phyloP scores from a whole-genome alignment of 64 coral and sea anemone species.

The Montipora efflorescens region DNA sequence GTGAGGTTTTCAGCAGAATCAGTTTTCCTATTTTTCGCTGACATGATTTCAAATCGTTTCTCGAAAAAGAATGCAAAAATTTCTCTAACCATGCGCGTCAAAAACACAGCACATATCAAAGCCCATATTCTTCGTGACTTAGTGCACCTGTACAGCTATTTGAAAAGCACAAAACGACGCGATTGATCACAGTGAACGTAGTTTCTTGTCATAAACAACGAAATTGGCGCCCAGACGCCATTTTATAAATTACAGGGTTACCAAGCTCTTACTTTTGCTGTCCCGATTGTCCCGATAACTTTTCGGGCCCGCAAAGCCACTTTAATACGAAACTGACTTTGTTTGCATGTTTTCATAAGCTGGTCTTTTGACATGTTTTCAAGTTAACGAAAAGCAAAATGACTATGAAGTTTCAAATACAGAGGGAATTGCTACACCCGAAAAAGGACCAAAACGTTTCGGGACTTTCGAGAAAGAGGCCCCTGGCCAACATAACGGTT shows the following conservation, averaged over 20 bases:
- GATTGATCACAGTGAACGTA: background rate
- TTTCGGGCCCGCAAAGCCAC: too few relatives aligned
- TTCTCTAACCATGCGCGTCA: background rate
- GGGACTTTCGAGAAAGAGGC: too few relatives aligned
- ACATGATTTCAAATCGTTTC: background rate
- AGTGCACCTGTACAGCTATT: background rate
- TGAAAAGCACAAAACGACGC: background rate
- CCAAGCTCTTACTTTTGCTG: background rate
- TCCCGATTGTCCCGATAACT: background rate
- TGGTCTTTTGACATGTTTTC: too few relatives aligned
- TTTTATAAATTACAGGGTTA: slow-evolving; percentile 10
- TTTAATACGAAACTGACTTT: too few relatives aligned
- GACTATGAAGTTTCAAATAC: too few relatives aligned
- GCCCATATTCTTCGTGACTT: background rate
- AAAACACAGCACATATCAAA: background rate
- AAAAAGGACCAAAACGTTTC: too few relatives aligned
- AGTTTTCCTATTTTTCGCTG: slow-evolving; percentile 39
- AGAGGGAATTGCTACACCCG: too few relatives aligned
- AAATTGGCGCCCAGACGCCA: slow-evolving; percentile 54
- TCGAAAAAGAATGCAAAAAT: background rate
- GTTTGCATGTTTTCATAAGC: too few relatives aligned
- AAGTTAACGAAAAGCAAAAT: too few relatives aligned
- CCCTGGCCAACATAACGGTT: too few relatives aligned
- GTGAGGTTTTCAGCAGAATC: slow-evolving; percentile 6
- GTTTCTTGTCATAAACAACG: slow-evolving; percentile 46